Percentiles rank a stretch among this genome's conserved stretches.
phyloP scores from a whole-genome alignment of 2,113 vertebrate species.

The Geococcyx californianus region DNA sequence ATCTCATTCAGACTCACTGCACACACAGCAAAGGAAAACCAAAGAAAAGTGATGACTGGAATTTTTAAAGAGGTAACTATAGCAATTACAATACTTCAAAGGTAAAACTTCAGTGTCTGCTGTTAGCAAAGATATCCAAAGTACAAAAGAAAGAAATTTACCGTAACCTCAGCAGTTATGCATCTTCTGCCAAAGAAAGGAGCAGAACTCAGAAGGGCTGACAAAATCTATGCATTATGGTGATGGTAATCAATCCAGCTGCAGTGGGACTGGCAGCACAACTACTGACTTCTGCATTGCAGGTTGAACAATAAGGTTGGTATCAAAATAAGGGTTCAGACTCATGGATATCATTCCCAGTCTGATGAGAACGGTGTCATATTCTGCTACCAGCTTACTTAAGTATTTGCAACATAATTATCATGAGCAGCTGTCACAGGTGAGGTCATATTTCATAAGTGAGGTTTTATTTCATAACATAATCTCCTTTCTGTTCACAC shows the following conservation, averaged over 20 bases:
- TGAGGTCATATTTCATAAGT: conserved; percentile 30
- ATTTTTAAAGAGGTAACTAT: conserved; percentile 37
- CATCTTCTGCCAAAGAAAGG: conserved; percentile 19
- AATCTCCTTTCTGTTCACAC: neutral
- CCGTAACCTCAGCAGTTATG: neutral
- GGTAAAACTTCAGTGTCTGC: conserved; percentile 12
- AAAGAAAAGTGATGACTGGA: neutral
- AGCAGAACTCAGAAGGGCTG: conserved; percentile 16
- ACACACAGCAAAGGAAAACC: conserved; percentile 30
- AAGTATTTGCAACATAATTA: neutral
- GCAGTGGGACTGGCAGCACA: neutral
- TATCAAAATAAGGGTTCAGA: neutral
- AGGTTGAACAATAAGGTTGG: rapidly evolving
- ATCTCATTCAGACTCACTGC: conserved; percentile 35
- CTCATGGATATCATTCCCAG: rapidly evolving
- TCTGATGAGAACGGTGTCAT: neutral
- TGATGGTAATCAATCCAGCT: neutral
- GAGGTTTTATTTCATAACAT: neutral
- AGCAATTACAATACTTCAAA: conserved; percentile 39
- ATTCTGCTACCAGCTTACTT: neutral
- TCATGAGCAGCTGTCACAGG: neutral
- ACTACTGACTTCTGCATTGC: neutral
- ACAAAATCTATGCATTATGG: neutral
- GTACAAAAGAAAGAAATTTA: neutral
- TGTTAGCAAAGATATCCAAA: neutral